Evolutionary conservation across 2,888 invertebrate species (phyloP).

Genomic region (Andrena camellia): DNA sequence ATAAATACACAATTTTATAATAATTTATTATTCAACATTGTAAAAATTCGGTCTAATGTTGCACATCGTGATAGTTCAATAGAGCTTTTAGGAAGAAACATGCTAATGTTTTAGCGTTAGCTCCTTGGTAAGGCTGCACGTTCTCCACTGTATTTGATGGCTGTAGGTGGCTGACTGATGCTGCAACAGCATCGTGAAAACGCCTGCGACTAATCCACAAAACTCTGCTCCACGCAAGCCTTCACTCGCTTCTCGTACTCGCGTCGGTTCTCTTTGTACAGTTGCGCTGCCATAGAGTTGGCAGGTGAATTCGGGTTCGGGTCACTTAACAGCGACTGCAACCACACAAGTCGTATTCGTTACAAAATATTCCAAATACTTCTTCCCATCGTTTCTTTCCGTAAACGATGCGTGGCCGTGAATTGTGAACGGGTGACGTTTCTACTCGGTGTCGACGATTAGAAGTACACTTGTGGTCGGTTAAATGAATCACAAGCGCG

Average conservation of each 20-base stretch:
- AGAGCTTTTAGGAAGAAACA: slow-evolving; percentile 79
- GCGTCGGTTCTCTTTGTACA: slow-evolving; percentile 99
- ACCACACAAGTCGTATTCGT: slow-evolving; percentile 83
- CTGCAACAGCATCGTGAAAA: slow-evolving; percentile 69
- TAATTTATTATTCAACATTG: slow-evolving; percentile 84
- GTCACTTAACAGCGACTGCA: slow-evolving; percentile 99
- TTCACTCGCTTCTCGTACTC: slow-evolving; percentile 99
- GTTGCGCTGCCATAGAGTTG: slow-evolving; percentile 99
- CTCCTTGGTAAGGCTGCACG: slow-evolving; percentile 82
- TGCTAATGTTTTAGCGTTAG: slow-evolving; percentile 81
- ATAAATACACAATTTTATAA: slow-evolving; percentile 84
- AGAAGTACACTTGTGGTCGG: slow-evolving; percentile 43
- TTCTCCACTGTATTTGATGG: slow-evolving; percentile 78
- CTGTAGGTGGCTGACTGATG: slow-evolving; percentile 77
- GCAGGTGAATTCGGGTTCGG: slow-evolving; percentile 99
- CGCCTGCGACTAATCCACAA: slow-evolving; percentile 92
- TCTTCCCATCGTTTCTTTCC: slow-evolving; percentile 17
- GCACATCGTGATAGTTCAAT: slow-evolving; percentile 75
- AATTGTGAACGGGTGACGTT: slow-evolving; percentile 52
- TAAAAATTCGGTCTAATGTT: slow-evolving; percentile 83
- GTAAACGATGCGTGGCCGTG: slow-evolving; percentile 53
- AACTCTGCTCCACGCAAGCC: slow-evolving; percentile 99
- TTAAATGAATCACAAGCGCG: slow-evolving; percentile 56
- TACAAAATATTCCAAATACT: slow-evolving; percentile 51
- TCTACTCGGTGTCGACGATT: slow-evolving; percentile 39